A percentile compares a stretch with the other conserved stretches of the same genome.
These are phyloP conservation scores for Caenorhabditis plicata DNA, from an alignment of 2,888 invertebrate species.

Conservation along the genomic window DNA sequence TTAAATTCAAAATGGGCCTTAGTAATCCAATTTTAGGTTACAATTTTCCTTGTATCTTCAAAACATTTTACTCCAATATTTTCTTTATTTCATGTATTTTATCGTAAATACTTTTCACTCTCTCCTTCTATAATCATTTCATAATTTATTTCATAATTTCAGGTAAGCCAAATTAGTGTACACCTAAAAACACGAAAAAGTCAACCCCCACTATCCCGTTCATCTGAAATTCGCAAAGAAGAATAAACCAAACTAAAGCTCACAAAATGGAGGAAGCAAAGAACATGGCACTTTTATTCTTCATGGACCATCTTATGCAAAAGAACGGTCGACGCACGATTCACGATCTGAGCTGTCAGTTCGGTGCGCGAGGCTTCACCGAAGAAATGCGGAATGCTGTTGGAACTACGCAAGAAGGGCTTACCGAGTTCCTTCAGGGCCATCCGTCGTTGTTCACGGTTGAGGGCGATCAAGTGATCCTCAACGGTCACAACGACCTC, in stretches of 20 bases:
- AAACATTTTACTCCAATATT: too few species aligned
- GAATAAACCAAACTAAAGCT: constrained; percentile 2
- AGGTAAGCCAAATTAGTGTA: constrained; percentile 53
- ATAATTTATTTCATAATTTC: constrained; percentile 5
- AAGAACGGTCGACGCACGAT: constrained; percentile 70
- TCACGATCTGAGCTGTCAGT: constrained; percentile 91
- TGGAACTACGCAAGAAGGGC: constrained; percentile 69
- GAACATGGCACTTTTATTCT: constrained; percentile 94
- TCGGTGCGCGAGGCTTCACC: constrained; percentile 97
- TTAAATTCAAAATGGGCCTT: too few species aligned
- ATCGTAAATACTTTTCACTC: not conserved
- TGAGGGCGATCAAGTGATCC: constrained; percentile 76
- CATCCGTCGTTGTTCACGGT: constrained; percentile 87
- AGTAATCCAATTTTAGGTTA: too few species aligned
- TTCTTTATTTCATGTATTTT: not conserved
- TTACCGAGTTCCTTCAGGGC: constrained; percentile 85
- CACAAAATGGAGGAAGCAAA: constrained; percentile 62
- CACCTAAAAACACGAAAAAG: constrained; percentile 8
- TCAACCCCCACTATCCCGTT: constrained; percentile 3
- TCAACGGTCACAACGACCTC: constrained; percentile 66
- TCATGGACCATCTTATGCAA: constrained; percentile 95
- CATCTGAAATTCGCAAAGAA: constrained; percentile 1
- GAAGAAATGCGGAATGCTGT: constrained; percentile 88
- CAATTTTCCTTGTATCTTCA: too few species aligned
- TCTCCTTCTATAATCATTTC: not conserved